These are phyloP conservation scores for Macaca nemestrina DNA, from an alignment of 2,113 vertebrate genomes.

Conservation along the genomic window DNA sequence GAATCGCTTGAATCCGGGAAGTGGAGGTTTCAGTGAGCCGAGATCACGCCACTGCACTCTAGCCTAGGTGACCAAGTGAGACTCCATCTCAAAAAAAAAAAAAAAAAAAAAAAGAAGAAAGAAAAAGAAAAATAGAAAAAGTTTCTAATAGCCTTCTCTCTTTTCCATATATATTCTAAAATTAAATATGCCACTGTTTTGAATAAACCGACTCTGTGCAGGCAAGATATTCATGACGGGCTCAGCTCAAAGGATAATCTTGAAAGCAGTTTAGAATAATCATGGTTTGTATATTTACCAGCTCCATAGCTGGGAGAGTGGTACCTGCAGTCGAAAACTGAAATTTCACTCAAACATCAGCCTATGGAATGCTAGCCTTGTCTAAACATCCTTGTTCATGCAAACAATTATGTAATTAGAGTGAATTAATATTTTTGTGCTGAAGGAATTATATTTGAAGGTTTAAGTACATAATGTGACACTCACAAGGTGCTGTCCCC, in stretches of 20 bases:
- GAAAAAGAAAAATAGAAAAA: neutral
- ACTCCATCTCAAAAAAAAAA: too few relatives aligned
- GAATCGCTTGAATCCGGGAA: too few relatives aligned
- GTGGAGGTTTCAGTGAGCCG: too few relatives aligned
- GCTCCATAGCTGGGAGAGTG: neutral
- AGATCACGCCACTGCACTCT: too few relatives aligned
- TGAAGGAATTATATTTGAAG: conserved; percentile 33
- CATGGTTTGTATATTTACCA: neutral
- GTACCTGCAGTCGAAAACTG: neutral
- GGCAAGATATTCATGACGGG: neutral
- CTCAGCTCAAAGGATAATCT: neutral
- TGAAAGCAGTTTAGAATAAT: neutral
- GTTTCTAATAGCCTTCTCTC: neutral
- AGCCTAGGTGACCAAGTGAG: too few relatives aligned
- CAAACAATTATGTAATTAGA: conserved; percentile 56
- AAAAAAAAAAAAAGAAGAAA: neutral
- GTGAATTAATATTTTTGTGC: conserved; percentile 63
- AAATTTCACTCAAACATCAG: conserved; percentile 36
- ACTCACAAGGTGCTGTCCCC: neutral
- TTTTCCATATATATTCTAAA: neutral
- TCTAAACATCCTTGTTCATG: conserved; percentile 31
- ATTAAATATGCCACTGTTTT: neutral
- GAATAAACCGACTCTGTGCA: neutral
- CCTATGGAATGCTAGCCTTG: neutral
- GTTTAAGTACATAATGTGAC: neutral